Conservation (phyloP, 2,113 vertebrate species). For the Cyprinodon brontotheroides region DNA sequence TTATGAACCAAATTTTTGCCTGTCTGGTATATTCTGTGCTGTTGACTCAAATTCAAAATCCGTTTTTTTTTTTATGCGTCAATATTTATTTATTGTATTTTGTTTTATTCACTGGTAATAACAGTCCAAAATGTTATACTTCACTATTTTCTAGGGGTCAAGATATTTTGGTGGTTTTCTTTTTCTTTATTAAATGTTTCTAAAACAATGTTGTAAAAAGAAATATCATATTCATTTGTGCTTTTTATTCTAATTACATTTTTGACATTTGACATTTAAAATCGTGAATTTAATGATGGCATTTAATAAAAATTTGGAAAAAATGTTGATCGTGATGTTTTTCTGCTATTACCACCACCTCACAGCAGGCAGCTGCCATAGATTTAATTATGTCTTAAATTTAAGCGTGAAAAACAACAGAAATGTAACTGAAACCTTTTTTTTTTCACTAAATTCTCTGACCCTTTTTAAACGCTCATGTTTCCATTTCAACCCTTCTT, state of each 20-base stretch:
- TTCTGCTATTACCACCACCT: too few species aligned
- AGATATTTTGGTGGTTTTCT: too few species aligned
- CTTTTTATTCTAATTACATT: neutral
- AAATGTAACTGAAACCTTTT: neutral
- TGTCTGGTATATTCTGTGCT: too few species aligned
- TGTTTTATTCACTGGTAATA: too few species aligned
- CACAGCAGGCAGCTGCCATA: neutral
- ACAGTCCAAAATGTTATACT: too few species aligned
- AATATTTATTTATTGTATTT: too few species aligned
- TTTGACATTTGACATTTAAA: neutral
- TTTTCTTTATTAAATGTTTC: neutral
- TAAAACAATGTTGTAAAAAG: neutral
- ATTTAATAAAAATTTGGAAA: neutral
- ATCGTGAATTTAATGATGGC: neutral
- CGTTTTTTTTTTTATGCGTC: too few species aligned
- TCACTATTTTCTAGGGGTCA: too few species aligned
- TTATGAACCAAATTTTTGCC: too few species aligned
- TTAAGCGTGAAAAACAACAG: neutral
- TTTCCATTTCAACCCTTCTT: conserved; percentile 30
- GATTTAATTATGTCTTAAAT: neutral
- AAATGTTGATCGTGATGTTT: neutral
- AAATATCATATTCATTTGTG: neutral
- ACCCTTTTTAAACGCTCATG: neutral
- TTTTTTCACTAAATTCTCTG: neutral
- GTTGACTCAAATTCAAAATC: too few species aligned